Percentiles rank a stretch among this genome's conserved stretches.
phyloP scores from a whole-genome alignment of 1,140 invertebrate species.

The Dryas iulia region DNA sequence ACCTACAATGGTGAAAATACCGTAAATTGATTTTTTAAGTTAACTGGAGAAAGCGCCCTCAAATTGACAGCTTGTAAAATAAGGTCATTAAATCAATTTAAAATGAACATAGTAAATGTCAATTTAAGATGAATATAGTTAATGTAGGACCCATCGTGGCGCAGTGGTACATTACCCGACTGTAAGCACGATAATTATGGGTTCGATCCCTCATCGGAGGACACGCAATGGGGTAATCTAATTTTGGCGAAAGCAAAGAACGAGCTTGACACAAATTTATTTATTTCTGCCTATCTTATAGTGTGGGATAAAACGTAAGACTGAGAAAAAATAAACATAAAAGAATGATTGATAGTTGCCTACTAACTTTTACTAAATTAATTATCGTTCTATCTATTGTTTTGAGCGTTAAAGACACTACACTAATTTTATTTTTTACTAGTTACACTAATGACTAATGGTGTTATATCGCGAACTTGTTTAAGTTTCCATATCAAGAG shows the following conservation, averaged over 20 bases:
- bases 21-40: neutral
- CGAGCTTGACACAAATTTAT: no score
- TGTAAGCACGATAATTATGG: no score
- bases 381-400: neutral
- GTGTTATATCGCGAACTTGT: neutral
- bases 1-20: no score
- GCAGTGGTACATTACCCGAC: no score
- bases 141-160: no score
- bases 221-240: no score
- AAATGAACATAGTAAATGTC: neutral
- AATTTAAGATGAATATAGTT: neutral
- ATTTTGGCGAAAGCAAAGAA: no score
- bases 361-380: neutral
- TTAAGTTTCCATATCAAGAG: conserved; percentile 25
- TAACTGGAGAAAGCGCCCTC: conserved; percentile 3
- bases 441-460: conserved; percentile 19
- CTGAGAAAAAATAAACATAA: no score
- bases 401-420: neutral
- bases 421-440: neutral
- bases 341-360: no score
- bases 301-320: no score
- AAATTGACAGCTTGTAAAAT: conserved; percentile 1
- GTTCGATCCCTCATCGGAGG: no score
- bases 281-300: no score
- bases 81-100: neutral